Conservation (phyloP, 2,797 vertebrate species). For the Rhabdomys pumilio region DNA sequence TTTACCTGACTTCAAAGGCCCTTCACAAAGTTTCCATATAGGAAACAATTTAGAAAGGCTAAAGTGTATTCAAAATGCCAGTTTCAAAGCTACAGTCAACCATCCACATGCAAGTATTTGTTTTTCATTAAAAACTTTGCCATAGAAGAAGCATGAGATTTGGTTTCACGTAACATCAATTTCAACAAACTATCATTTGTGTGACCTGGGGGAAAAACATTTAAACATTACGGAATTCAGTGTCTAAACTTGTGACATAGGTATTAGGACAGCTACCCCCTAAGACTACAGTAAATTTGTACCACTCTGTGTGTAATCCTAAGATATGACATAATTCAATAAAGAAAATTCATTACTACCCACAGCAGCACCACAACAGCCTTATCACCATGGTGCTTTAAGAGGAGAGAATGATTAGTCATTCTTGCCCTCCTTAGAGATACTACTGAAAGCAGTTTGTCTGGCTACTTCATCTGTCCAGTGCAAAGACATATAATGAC, state of each 20-base stretch:
- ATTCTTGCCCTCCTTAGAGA: not conserved
- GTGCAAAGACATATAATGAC: not conserved
- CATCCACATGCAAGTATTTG: not conserved
- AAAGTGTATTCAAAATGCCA: not conserved
- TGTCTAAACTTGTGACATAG: not conserved
- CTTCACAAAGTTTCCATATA: not conserved
- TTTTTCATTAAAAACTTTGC: not conserved
- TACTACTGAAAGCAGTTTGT: not conserved
- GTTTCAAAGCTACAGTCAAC: not conserved
- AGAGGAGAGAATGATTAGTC: not conserved
- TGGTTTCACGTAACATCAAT: not conserved
- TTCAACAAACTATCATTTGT: not conserved
- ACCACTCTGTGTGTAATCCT: not conserved
- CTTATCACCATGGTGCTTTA: not conserved
- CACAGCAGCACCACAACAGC: rapidly evolving
- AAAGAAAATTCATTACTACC: not conserved
- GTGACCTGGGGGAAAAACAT: not conserved
- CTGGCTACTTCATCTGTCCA: not conserved
- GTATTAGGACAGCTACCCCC: not conserved
- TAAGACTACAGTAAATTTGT: no score
- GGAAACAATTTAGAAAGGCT: conserved; percentile 30
- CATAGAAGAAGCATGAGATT: not conserved
- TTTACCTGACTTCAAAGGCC: not conserved
- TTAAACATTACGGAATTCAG: not conserved
- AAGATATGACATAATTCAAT: not conserved